A percentile compares a stretch with the other conserved stretches of the same genome.
Evolutionary conservation across 2,888 invertebrate genomes (phyloP).

Genomic region (Incurvaria masculella): DNA sequence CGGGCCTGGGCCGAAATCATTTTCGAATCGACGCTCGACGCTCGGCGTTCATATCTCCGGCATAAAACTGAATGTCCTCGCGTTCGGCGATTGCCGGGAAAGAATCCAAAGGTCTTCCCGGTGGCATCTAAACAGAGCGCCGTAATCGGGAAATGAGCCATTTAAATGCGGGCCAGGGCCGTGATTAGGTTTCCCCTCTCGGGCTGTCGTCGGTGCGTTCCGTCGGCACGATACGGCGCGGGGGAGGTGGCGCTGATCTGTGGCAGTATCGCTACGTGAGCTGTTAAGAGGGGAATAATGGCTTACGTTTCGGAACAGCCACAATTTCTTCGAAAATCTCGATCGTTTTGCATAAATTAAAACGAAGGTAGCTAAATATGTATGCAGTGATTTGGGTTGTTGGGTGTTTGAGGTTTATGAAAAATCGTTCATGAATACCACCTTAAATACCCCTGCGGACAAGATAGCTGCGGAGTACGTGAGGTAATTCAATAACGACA

Average conservation of each 20-base stretch:
- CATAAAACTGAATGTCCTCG: not conserved
- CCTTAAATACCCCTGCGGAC: no score
- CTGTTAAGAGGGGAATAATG: no score
- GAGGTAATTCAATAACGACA: not conserved
- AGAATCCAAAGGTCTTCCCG: not conserved
- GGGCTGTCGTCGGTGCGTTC: not conserved
- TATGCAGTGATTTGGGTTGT: no score
- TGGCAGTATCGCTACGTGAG: not conserved
- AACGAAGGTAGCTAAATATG: no score
- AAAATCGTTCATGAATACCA: no score
- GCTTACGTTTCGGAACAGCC: no score
- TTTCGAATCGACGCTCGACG: no score
- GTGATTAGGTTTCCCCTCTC: constrained; percentile 31
- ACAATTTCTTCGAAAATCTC: no score
- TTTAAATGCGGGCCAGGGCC: constrained; percentile 46
- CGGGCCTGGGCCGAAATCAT: not conserved
- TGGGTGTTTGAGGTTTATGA: no score
- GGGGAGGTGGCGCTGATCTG: not conserved
- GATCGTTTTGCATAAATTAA: no score
- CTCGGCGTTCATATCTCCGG: not conserved
- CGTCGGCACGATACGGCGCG: not conserved
- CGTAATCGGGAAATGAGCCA: constrained; percentile 29
- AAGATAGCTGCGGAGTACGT: not conserved
- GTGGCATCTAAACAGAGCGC: not conserved
- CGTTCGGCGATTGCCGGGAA: not conserved